Conservation (phyloP, 2,113 vertebrate species). For the Paraplagusia blochii region DNA sequence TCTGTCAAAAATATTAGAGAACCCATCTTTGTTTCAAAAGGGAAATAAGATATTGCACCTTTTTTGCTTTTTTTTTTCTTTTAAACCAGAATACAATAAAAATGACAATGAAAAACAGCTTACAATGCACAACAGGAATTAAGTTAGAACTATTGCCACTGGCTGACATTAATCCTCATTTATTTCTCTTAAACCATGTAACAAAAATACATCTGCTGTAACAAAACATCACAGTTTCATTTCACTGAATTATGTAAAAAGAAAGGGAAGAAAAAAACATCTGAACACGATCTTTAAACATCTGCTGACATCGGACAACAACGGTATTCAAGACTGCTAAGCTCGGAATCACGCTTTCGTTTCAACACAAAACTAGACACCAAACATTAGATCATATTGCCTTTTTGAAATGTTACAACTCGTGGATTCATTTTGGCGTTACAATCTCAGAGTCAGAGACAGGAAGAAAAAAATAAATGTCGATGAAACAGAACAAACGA, state of each 20-base stretch:
- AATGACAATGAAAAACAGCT: conserved; percentile 80
- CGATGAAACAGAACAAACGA: conserved; percentile 49
- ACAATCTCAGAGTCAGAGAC: conserved; percentile 75
- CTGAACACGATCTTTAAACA: conserved; percentile 76
- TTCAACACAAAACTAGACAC: conserved; percentile 73
- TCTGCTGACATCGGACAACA: conserved; percentile 70
- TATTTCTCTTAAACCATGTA: conserved; percentile 65
- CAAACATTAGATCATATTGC: conserved; percentile 81
- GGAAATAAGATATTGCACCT: conserved; percentile 86
- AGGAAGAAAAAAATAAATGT: conserved; percentile 67
- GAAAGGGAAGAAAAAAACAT: conserved; percentile 55
- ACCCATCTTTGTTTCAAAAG: conserved; percentile 81
- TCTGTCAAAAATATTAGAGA: conserved; percentile 79
- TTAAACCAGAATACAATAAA: conserved; percentile 81
- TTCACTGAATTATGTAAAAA: conserved; percentile 79
- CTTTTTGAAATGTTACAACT: conserved; percentile 88
- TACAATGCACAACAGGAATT: conserved; percentile 80
- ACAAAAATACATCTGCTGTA: conserved; percentile 77
- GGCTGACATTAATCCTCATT: conserved; percentile 61
- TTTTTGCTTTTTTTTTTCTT: conserved; percentile 65
- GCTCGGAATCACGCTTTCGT: conserved; percentile 82
- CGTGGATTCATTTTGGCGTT: conserved; percentile 81
- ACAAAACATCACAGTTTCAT: conserved; percentile 84
- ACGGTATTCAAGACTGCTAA: conserved; percentile 93
- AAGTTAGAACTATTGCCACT: conserved; percentile 77